A percentile compares a stretch with the other conserved stretches of the same genome.
Evolutionary conservation across 1,140 invertebrate species (phyloP).

Genomic region (Drosophila tsacasi): DNA sequence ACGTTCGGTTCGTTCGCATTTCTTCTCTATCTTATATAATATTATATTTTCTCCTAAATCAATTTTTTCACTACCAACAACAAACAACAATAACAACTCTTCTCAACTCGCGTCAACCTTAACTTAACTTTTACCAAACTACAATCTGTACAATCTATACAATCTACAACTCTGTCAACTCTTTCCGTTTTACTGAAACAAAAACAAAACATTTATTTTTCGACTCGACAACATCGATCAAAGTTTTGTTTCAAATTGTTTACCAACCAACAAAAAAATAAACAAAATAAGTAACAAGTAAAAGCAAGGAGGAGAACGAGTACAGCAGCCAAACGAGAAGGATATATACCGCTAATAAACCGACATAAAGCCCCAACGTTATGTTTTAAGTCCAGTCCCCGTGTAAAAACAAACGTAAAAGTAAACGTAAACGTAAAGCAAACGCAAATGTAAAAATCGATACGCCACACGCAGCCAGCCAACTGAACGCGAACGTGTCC

Average conservation of each 20-base stretch:
- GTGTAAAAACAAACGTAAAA: constrained; percentile 74
- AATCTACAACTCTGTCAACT: constrained; percentile 58
- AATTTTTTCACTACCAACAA: constrained; percentile 83
- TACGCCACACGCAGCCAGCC: constrained; percentile 81
- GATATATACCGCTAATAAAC: constrained; percentile 27
- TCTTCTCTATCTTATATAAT: constrained; percentile 85
- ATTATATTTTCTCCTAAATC: constrained; percentile 85
- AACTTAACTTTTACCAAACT: constrained; percentile 69
- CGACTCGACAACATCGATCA: constrained; percentile 44
- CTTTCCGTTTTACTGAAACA: constrained; percentile 51
- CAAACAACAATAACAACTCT: constrained; percentile 75
- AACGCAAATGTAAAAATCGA: constrained; percentile 83
- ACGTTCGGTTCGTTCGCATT: constrained; percentile 85
- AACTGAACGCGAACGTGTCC: constrained; percentile 77
- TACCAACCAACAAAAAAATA: constrained; percentile 1
- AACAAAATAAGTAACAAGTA: constrained; percentile 2
- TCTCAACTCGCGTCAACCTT: constrained; percentile 78
- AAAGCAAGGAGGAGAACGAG: constrained; percentile 15
- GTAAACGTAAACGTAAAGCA: constrained; percentile 78
- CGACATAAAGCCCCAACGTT: constrained; percentile 36
- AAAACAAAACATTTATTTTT: constrained; percentile 62
- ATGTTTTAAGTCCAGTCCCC: constrained; percentile 69
- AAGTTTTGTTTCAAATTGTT: constrained; percentile 62
- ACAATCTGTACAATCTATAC: constrained; percentile 38
- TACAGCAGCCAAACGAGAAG: constrained; percentile 12